Percentiles rank a stretch among this genome's conserved stretches.
phyloP scores from a whole-genome alignment of 2,113 vertebrate species.

The Columba janthina region DNA sequence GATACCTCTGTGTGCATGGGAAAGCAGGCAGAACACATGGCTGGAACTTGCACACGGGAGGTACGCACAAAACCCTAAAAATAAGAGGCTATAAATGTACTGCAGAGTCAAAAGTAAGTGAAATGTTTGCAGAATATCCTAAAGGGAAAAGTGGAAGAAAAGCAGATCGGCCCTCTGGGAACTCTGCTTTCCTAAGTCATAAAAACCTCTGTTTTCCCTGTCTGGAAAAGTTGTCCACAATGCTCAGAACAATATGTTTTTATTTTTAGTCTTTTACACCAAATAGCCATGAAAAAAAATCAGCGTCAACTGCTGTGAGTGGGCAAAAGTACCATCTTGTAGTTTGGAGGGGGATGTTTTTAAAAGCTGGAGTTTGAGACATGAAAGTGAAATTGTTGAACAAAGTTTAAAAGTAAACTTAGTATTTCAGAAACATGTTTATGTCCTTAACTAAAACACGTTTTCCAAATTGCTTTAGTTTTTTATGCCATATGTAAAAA shows the following conservation, averaged over 20 bases:
- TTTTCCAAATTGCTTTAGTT: neutral
- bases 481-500: neutral
- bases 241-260: constrained; percentile 53
- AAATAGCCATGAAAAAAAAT: neutral
- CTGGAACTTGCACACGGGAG: neutral
- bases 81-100: constrained; percentile 3
- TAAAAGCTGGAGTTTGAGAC: neutral
- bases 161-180: constrained; percentile 44
- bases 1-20: neutral
- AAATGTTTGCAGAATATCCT: constrained; percentile 48
- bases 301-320: neutral
- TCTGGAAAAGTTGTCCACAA: constrained; percentile 62
- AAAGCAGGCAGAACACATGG: neutral
- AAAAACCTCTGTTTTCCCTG: constrained; percentile 54
- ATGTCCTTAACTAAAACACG: neutral
- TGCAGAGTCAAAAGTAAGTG: constrained; percentile 2
- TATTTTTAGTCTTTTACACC: constrained; percentile 56
- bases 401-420: neutral
- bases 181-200: constrained; percentile 57
- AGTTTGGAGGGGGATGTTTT: neutral
- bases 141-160: constrained; percentile 39
- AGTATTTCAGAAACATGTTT: neutral
- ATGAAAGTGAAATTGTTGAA: neutral
- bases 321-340: neutral
- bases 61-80: neutral